These are phyloP conservation scores for Scyliorhinus canicula DNA, from an alignment of 2,797 vertebrate species.

Conservation along the genomic window DNA sequence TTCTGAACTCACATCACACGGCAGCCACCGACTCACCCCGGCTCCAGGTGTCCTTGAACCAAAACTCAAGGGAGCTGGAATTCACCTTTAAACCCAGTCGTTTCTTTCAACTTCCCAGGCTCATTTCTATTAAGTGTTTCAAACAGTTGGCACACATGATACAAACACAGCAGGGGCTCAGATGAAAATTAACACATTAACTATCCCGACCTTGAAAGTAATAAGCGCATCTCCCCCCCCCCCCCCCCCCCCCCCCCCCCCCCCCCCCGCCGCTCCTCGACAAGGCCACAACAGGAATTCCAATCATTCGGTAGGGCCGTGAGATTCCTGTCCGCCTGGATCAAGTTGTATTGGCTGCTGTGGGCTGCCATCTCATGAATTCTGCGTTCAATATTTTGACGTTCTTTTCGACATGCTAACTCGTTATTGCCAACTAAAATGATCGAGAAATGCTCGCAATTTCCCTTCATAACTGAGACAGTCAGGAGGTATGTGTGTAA, in stretches of 20 bases:
- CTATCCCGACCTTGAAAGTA: neutral
- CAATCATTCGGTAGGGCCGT: neutral
- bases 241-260: neutral
- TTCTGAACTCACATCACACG: neutral
- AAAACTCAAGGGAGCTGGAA: neutral
- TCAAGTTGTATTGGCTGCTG: neutral
- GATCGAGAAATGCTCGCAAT: neutral
- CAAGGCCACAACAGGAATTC: neutral
- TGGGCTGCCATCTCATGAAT: neutral
- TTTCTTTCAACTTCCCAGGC: slow-evolving; percentile 4
- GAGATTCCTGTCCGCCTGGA: neutral
- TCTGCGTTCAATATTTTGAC: neutral
- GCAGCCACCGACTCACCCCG: neutral
- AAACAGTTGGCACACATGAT: neutral
- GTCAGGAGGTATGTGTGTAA: neutral
- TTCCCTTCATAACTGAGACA: neutral
- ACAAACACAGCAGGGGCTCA: neutral
- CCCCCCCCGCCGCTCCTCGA: too few relatives aligned
- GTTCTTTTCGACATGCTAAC: neutral
- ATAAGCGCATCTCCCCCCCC: neutral
- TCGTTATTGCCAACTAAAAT: neutral
- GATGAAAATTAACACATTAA: neutral
- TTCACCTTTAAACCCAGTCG: neutral
- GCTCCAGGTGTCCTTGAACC: slow-evolving; percentile 1
- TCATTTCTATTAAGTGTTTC: neutral